These are phyloP conservation scores for Aphrophora alni DNA, from an alignment of 2,888 invertebrate genomes.

Conservation along the genomic window DNA sequence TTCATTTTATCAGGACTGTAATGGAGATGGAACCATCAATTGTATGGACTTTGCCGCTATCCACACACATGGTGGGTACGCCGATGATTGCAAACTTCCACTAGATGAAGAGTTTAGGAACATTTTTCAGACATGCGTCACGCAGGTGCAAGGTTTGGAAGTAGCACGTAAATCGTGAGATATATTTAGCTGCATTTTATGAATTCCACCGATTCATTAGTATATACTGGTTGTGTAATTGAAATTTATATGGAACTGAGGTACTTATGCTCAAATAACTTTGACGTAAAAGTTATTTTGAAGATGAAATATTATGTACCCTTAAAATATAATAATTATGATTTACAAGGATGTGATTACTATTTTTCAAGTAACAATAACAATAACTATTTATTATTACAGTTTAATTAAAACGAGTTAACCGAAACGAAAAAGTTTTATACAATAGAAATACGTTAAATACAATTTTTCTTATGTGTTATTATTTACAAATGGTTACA, in stretches of 20 bases:
- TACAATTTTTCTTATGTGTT: too few relatives aligned
- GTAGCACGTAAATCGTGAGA: neutral
- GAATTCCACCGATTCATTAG: too few relatives aligned
- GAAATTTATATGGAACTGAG: neutral
- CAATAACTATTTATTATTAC: too few relatives aligned
- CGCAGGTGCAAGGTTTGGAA: neutral
- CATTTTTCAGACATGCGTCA: conserved; percentile 4
- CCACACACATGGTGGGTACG: conserved; percentile 7
- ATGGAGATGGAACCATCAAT: conserved; percentile 22
- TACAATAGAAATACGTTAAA: too few relatives aligned
- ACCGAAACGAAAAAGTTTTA: too few relatives aligned
- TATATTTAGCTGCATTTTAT: too few relatives aligned
- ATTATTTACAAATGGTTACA: too few relatives aligned
- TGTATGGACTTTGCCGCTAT: conserved; percentile 32
- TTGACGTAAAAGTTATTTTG: neutral
- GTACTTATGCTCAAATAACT: neutral
- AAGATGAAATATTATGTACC: neutral
- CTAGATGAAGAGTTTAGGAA: conserved; percentile 10
- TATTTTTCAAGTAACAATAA: too few relatives aligned
- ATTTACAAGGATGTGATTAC: too few relatives aligned
- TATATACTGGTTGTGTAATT: neutral
- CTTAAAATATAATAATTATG: neutral
- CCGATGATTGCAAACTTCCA: neutral
- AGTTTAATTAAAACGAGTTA: too few relatives aligned
- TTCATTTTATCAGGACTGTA: conserved; percentile 26